phyloP scores from a whole-genome alignment of 2,113 vertebrate species.

The Patagioenas fasciata region DNA sequence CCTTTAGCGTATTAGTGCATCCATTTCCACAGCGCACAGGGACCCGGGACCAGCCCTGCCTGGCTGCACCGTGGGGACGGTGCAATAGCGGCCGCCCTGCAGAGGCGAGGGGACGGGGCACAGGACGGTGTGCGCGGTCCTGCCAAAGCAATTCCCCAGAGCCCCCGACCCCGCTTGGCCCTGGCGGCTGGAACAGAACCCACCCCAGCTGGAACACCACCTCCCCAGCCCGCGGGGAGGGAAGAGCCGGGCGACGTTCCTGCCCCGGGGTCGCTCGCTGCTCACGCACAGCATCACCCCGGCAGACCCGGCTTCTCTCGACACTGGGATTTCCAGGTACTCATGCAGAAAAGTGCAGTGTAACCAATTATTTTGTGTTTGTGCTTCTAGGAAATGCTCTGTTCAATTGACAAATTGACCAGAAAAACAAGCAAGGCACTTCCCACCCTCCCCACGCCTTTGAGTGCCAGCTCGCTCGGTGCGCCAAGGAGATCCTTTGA shows the following conservation, averaged over 20 bases:
- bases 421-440: not conserved
- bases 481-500: not conserved
- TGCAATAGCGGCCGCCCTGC: fast-evolving
- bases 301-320: fast-evolving
- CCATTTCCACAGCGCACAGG: not conserved
- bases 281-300: not conserved
- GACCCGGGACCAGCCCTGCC: fast-evolving
- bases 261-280: not conserved
- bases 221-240: fast-evolving
- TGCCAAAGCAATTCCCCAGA: not conserved
- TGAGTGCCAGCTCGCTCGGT: fast-evolving
- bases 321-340: not conserved
- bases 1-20: not conserved
- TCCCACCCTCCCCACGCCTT: not conserved
- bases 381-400: not conserved
- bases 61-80: fast-evolving
- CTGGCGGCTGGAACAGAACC: not conserved
- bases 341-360: not conserved
- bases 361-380: not conserved
- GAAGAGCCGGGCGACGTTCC: not conserved
- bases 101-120: not conserved
- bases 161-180: fast-evolving
- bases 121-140: fast-evolving
- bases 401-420: not conserved
- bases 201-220: not conserved